phyloP scores from a whole-genome alignment of 2,888 invertebrate species.

The Monopis laevigella region DNA sequence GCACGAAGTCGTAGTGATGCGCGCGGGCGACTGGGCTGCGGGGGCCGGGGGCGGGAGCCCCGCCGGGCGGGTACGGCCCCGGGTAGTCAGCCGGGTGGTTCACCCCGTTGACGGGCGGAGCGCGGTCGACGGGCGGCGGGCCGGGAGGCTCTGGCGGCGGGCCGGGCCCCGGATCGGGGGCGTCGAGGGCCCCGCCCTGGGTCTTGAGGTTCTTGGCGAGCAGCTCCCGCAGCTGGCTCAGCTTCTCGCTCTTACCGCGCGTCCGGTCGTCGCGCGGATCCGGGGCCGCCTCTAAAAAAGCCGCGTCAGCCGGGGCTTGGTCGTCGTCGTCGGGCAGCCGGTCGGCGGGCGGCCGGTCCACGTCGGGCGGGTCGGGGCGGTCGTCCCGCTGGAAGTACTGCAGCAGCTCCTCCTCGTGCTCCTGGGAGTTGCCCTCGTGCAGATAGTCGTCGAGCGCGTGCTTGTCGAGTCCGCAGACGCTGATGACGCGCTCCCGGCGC shows the following conservation, averaged over 20 bases:
- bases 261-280: constrained; percentile 60
- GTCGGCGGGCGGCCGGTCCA: constrained; percentile 18
- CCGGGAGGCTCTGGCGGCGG: constrained; percentile 26
- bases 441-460: constrained; percentile 85
- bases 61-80: constrained; percentile 37
- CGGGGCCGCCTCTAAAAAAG: constrained; percentile 52
- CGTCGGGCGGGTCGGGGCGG: constrained; percentile 34
- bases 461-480: constrained; percentile 81
- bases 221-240: constrained; percentile 77
- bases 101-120: constrained; percentile 34
- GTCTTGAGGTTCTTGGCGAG: constrained; percentile 73
- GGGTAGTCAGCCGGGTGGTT: constrained; percentile 18
- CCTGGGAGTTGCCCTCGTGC: constrained; percentile 79
- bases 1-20: constrained; percentile 60
- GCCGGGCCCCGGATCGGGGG: constrained; percentile 16
- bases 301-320: constrained; percentile 20
- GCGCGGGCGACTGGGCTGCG: constrained; percentile 38
- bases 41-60: constrained; percentile 26
- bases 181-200: constrained; percentile 43
- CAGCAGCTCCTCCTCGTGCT: constrained; percentile 85
- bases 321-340: constrained; percentile 17
- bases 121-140: constrained; percentile 28
- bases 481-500: constrained; percentile 75
- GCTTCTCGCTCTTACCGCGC: constrained; percentile 69
- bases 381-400: constrained; percentile 76